Evolutionary conservation across 2,888 invertebrate species (phyloP), one percentile per base, ranked within the genome.

Genomic region (Drosophila stalkeri): DNA sequence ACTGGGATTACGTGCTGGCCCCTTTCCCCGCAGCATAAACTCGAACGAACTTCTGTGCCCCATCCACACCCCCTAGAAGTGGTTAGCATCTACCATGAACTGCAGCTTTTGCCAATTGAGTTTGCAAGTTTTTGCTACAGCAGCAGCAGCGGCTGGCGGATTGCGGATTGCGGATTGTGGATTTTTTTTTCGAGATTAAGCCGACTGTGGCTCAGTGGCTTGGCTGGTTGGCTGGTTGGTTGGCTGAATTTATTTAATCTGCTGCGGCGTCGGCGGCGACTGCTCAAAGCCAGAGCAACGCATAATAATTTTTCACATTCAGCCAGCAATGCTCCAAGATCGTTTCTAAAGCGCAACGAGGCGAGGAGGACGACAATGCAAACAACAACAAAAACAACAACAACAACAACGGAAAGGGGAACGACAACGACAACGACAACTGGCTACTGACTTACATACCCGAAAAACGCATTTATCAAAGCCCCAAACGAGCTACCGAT

Each of bases 231-330:
- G 55, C 23, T 35, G 49, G 52, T 64, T 57, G 62, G 65, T 51
- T 66, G 65, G 68, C 64, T 86, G 91, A 87, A 87, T 87, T 87
- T 87, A 87, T 87, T 87, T 90, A 87, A 87, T 87, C 86, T 85
- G 82, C 78, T 70, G 80, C 89, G 82, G 90, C 86, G 89, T 89
- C 86, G 86, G 81, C 82, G 90, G 86, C 86, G 77, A 90, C 90
- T 72, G 76, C 77, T 85, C 90, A 90, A 90, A 86, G 86, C 89
- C 75, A 63, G 49, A 64, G 86, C 91, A 77, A 85, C 86, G 89
- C 91, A 87, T 90, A 90, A 90, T 90, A 90, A 90, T 90, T 90
- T 90, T 90, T 90, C 83, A 90, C 91, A 88, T 88, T 77, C 75
- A 72, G 67, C 71, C 61, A 56, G 46, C 64, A 62, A 64, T 44